Base-by-base conservation (phyloP, 2,113 vertebrate species). In the Sorex araneus region DNA sequence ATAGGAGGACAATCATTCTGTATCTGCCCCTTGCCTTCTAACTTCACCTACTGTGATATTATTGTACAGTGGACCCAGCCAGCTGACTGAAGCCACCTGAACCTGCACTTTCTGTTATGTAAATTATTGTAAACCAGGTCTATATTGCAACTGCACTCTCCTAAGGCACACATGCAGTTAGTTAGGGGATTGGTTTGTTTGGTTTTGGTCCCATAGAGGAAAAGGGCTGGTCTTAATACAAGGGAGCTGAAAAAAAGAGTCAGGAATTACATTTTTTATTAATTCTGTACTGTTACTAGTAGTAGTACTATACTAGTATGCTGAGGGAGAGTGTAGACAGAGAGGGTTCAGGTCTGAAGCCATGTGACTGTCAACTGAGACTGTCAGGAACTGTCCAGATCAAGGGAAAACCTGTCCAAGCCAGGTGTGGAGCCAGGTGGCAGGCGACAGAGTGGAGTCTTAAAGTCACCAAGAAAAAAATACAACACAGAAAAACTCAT, bases 161-260 rank as follows among this genome's bases (percentile, higher is more conserved):
- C 43, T 71, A 86, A 84, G 43, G 70, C 13, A 6, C 34, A 47
- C 32, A 50, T 47, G 9, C 27, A 45, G 45, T 63, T 50, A 32
- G 50, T 54, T 9, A 54, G 63, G 32, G 71, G 36, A 50, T 28
- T 45, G 67, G 60, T 73, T 92, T 90, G 21, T 84, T 78, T 91
- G 64, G 28, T 25, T 84, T 36, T 40, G 27, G 50, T 83, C 19
- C 27, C 30, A 64, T 45, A 67, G 28, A 30, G 11, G 32, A 7
- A 32, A 34, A 75, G 30, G 50, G 16, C 16, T 30, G 36, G 71
- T 91, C 43, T 82, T 28, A 64, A 85, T n/a, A 47, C n/a, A 43
- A 40, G 40, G 40, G 40, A 40, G 40, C 40, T 40, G 40, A 40
- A 40, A 40, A 40, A 40, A 40, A 40, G 40, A 40, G 40, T 40